Evolutionary conservation across 2,113 vertebrate genomes (phyloP), one percentile per base, ranked within the genome.

Genomic region (Nibea albiflora): DNA sequence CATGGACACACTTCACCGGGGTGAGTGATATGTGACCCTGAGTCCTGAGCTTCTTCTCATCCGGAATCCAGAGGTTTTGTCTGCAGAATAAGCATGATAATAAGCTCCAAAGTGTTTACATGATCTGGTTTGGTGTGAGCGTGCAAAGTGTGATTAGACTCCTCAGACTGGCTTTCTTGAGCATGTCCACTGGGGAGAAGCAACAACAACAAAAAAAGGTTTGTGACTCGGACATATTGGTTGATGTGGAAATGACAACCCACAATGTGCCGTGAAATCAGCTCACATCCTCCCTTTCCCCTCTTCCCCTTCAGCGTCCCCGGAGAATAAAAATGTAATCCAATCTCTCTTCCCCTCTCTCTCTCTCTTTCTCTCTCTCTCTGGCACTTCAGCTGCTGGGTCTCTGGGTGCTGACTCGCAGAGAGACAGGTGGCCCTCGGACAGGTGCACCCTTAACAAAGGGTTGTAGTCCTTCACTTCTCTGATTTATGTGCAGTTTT

Each of bases 181-280:
- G 68, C 10, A 0, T 77, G 52, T 56, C 56, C 69, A 42, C 69
- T 50, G 14, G 16, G 14, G 42, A 6, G 28, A 39, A 39, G 35
- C 35, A 39, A 6, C n/a, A 52, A 61, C n/a, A n/a, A n/a, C n/a
- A n/a, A 60, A 6, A 24, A 52, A 61, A 60, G 1, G 15, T 49
- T 10, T 58, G 24, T 71, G 39, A 66, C 61, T 28, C 19, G 49
- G 85, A 64, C 73, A 64, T 74, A 80, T 77, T 71, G 76, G 83
- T 16, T 47, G 61, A 28, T 80, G 73, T 63, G 44, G 63, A 84
- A 75, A 88, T 78, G 68, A 86, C 77, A 90, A 35, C 72, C 74
- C 69, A 79, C 72, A 90, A 82, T 86, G 63, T 88, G 79, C 58
- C 69, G 67, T 92, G 90, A 93, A 92, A 92, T 92, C 82, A 87